phyloP scores from a whole-genome alignment of 1,140 invertebrate species.

The Caenorhabditis inopinata region DNA sequence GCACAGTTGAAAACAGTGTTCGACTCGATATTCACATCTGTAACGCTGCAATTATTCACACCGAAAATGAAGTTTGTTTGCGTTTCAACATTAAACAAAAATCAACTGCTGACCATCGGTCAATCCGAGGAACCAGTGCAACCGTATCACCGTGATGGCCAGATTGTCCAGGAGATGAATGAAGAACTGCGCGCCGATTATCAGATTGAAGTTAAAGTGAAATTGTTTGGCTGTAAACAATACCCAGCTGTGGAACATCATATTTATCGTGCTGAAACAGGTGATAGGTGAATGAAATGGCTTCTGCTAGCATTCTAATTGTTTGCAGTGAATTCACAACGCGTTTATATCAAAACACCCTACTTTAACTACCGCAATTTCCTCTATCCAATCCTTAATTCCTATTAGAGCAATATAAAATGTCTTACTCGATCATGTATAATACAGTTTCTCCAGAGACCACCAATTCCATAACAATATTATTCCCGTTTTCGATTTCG shows the following conservation, averaged over 20 bases:
- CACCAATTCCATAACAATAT: background rate
- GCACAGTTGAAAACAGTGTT: background rate
- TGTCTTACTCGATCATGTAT: background rate
- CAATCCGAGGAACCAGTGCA: background rate
- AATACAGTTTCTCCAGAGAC: background rate
- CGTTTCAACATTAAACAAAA: no score
- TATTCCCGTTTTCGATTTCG: background rate
- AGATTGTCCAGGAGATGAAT: slow-evolving; percentile 6
- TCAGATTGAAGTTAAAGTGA: background rate
- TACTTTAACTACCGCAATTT: no score
- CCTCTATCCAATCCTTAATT: no score
- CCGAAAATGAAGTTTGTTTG: no score
- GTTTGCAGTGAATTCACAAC: no score
- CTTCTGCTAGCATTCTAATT: no score
- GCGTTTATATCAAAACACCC: background rate
- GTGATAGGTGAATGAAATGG: no score
- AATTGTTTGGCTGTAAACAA: background rate
- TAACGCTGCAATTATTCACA: no score
- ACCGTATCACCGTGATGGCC: background rate
- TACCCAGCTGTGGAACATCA: background rate
- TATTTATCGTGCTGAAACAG: background rate
- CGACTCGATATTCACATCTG: background rate
- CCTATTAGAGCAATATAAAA: no score
- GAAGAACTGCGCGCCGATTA: background rate
- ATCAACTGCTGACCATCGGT: no score